phyloP scores from a whole-genome alignment of 2,113 vertebrate genomes.

The Geococcyx californianus region DNA sequence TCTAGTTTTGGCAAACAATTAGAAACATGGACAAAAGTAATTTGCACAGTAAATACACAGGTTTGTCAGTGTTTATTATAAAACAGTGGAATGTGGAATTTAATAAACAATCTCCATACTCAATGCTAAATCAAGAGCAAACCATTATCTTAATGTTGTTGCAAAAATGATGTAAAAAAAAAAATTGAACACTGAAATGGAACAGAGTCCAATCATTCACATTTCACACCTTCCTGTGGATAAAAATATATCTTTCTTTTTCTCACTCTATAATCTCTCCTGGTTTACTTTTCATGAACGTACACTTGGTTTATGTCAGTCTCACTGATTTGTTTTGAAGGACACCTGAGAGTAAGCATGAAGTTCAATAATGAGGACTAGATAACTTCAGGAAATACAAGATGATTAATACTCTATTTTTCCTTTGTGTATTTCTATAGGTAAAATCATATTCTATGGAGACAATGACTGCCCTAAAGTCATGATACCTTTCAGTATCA shows the following conservation, averaged over 20 bases:
- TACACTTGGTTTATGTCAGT: background rate
- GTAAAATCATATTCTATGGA: background rate
- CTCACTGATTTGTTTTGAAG: background rate
- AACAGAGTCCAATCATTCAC: background rate
- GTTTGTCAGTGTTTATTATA: background rate
- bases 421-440: background rate
- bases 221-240: background rate
- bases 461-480: background rate
- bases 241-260: background rate
- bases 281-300: background rate
- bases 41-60: background rate
- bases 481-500: background rate
- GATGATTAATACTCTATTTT: background rate
- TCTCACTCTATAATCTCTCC: background rate
- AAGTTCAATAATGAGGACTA: background rate
- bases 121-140: background rate
- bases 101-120: background rate
- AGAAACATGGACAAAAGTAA: background rate
- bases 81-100: background rate
- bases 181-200: background rate
- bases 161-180: background rate
- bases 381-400: background rate
- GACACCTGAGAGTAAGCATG: background rate
- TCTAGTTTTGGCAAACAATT: background rate
- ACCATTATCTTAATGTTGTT: background rate